Conservation (phyloP, 1,140 invertebrate genomes). For the Hyles euphorbiae region DNA sequence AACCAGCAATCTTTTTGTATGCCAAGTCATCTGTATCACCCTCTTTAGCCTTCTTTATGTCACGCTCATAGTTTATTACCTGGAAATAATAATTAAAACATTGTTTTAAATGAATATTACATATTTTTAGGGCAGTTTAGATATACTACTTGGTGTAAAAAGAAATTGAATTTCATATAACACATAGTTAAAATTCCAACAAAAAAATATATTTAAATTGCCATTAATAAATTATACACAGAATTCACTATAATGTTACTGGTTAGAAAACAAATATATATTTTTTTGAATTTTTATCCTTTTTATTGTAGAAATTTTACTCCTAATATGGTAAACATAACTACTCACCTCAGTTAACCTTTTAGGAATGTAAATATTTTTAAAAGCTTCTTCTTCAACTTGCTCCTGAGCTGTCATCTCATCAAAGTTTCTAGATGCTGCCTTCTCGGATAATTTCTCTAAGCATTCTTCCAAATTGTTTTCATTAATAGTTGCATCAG, state of each 20-base stretch:
- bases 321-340: neutral
- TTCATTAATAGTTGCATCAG: constrained; percentile 89
- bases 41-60: constrained; percentile 87
- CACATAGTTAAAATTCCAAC: too few species aligned
- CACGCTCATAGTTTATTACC: constrained; percentile 93
- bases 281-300: neutral
- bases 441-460: constrained; percentile 82
- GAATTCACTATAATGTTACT: too few species aligned
- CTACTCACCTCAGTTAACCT: constrained; percentile 88
- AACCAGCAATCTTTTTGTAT: constrained; percentile 90
- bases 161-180: too few species aligned
- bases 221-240: too few species aligned
- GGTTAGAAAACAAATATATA: neutral
- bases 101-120: too few species aligned
- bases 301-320: neutral
- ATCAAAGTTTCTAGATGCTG: constrained; percentile 77
- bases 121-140: too few species aligned
- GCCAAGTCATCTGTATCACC: constrained; percentile 84
- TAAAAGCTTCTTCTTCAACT: constrained; percentile 94
- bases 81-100: constrained; percentile 40
- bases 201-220: too few species aligned
- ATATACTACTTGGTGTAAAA: too few species aligned
- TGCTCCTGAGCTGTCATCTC: constrained; percentile 82
- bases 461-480: constrained; percentile 89
- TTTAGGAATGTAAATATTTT: constrained; percentile 95